Evolutionary conservation across 1,140 invertebrate species (phyloP), one percentile per base, ranked within the genome.

Genomic region (Drosophila repleta): DNA sequence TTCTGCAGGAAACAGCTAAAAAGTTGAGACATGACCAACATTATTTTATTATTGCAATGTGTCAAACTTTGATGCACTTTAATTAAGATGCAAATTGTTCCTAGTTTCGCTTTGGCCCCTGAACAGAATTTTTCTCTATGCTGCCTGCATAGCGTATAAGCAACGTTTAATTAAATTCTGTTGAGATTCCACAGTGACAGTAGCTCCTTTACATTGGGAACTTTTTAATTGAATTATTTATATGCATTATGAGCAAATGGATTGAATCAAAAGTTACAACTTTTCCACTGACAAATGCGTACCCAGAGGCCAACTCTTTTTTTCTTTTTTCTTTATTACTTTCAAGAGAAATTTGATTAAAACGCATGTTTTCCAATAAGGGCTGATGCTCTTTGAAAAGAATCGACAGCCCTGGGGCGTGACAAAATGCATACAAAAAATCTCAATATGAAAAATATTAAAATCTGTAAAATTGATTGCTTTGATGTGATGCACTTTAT

Each of bases 221-320:
- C 76, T 77, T 81, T 74, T 85, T 85, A 85, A 85, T 85, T 85
- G 74, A 81, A 81, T 87, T 82, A 84, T 84, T 32, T 71, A 48
- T 35, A 37, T 39, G 68, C 67, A 32, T 35, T 57, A 52, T 24
- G 18, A 29, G 68, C 57, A 75, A 75, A 65, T 80, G 55, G 64
- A 81, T 56, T 58, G 49, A 77, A 64, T 61, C 66, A 64, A 78
- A 81, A 77, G 55, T 81, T 81, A 43, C 62, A 53, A 67, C 79
- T 76, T 65, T 52, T 79, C 45, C 60, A 66, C 32, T n/a, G n/a
- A n/a, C n/a, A n/a, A n/a, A n/a, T n/a, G 35, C 35, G n/a, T 4
- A 35, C 45, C 52, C 39, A 55, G 13, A 63, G 20, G 37, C 56
- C 17, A 26, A 8, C 51, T 29, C 20, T 37, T 46, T 65, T 52